Evolutionary conservation across 2,797 vertebrate genomes (phyloP), one percentile per base, ranked within the genome.

Genomic region (Cirrhinus molitorella): DNA sequence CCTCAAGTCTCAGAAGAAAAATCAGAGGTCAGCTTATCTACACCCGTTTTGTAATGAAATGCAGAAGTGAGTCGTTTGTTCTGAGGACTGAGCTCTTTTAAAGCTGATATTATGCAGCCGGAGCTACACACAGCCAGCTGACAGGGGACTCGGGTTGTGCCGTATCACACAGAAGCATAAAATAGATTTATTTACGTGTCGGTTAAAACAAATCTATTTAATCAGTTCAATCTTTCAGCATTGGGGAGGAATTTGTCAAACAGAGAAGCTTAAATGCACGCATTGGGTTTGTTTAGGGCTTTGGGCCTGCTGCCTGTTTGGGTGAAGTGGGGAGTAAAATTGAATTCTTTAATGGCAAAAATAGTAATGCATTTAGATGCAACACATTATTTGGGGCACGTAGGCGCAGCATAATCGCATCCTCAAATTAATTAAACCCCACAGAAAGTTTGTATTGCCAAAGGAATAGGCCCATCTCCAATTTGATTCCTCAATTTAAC

Each of bases 341-440:
- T 85, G 40, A 88, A 87, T 88, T 83, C 53, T 83, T 79, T 85
- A 87, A 87, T 86, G 45, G 84, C 45, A 79, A 83, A 82, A 85
- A 84, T 82, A 75, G 65, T 53, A 85, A 87, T 85, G 72, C 75
- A 79, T 89, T 89, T 85, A 87, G 68, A 85, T 89, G 72, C 84
- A 81, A 51, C 80, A 28, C 51, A 78, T 86, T 82, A 76, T 87
- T 76, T 68, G 49, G 63, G 63, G 47, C 76, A 68, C 65, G 40
- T 55, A 78, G 75, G 47, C 34, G 6, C 72, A 86, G 51, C 70
- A 85, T 85, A 85, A 88, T 85, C 85, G 76, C 78, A 85, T 77
- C 47, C 73, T 72, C 77, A 83, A 84, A 89, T 89, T 88, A 87
- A 90, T 89, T 88, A 86, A 85, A 88, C 78, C 45, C 83, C 80